These are phyloP conservation scores for Zapornia atra DNA, from an alignment of 2,113 vertebrate species.

Conservation along the genomic window DNA sequence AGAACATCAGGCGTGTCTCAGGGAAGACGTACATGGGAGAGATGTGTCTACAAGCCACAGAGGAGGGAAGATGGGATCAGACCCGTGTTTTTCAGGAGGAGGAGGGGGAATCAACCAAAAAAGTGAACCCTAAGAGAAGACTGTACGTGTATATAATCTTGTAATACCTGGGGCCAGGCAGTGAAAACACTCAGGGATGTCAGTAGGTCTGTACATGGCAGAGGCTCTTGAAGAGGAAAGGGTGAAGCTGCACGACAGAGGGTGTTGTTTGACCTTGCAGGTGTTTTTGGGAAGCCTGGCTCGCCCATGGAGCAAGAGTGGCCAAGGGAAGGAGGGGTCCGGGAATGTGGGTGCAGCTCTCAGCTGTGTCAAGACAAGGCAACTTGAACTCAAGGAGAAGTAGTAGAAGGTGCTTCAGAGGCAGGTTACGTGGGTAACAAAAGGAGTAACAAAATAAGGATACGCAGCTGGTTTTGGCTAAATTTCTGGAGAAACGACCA, in stretches of 20 bases:
- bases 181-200: background rate
- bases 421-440: constrained; percentile 23
- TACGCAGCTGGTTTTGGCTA: constrained; percentile 56
- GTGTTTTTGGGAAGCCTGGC: background rate
- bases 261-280: constrained; percentile 26
- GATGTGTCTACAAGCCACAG: background rate
- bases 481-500: constrained; percentile 35
- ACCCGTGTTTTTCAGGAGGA: background rate
- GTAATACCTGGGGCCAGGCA: constrained; percentile 39
- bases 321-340: background rate
- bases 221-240: background rate
- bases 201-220: background rate
- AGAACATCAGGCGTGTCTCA: background rate
- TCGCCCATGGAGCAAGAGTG: background rate
- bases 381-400: constrained; percentile 43
- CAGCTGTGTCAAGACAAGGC: constrained; percentile 46
- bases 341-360: constrained; percentile 44
- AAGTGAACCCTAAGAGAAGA: background rate
- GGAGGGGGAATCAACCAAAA: background rate
- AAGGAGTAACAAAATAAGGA: constrained; percentile 58
- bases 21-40: background rate
- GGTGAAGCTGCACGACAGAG: background rate
- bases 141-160: constrained; percentile 38
- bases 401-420: constrained; percentile 64
- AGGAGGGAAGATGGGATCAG: background rate